Conservation (phyloP, 2,797 vertebrate genomes). For the Alfaro cultratus region DNA sequence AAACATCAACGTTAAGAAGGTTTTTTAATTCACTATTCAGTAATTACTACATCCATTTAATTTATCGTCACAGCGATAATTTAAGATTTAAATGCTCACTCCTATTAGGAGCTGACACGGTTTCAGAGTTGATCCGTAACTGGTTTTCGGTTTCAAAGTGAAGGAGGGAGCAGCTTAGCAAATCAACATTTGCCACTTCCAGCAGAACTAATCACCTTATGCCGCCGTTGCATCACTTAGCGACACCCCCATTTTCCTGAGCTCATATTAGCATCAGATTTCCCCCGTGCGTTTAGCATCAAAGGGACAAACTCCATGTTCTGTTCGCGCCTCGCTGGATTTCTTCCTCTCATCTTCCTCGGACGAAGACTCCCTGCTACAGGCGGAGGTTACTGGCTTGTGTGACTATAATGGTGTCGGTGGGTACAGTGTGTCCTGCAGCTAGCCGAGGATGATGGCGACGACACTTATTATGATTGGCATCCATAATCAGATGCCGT, state of each 20-base stretch:
- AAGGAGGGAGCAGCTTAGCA: constrained; percentile 15
- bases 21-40: no score
- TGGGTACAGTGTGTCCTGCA: constrained; percentile 49
- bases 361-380: constrained; percentile 34
- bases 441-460: constrained; percentile 16
- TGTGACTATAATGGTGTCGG: constrained; percentile 37
- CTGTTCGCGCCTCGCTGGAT: constrained; percentile 48
- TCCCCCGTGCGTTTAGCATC: constrained; percentile 56
- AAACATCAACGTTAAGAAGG: no score
- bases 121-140: neutral
- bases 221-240: constrained; percentile 50
- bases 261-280: constrained; percentile 49
- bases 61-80: no score
- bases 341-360: constrained; percentile 26
- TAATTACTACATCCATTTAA: no score
- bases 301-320: constrained; percentile 55
- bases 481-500: constrained; percentile 26
- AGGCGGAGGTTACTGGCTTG: constrained; percentile 52
- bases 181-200: constrained; percentile 45
- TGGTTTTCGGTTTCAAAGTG: constrained; percentile 11
- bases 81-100: no score
- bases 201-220: constrained; percentile 37
- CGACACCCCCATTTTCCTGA: constrained; percentile 54
- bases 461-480: constrained; percentile 44
- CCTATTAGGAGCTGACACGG: no score